These are phyloP conservation scores for Cynaeus angustus DNA, from an alignment of 2,888 invertebrate species.

Conservation along the genomic window DNA sequence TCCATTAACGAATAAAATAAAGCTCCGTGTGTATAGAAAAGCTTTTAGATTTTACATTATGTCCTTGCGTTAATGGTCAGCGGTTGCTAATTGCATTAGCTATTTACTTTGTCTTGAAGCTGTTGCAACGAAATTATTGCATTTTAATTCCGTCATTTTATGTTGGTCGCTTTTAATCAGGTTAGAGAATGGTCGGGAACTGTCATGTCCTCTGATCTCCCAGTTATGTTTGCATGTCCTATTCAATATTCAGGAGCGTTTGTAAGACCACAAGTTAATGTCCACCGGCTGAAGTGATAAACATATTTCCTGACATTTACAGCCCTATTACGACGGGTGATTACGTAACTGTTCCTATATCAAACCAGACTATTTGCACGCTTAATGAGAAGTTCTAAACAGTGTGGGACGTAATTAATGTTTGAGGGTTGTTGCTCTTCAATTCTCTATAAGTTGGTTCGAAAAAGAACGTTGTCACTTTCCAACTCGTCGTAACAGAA, in stretches of 20 bases:
- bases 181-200: constrained; percentile 42
- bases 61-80: constrained; percentile 55
- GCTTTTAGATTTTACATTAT: constrained; percentile 51
- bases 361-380: constrained; percentile 6
- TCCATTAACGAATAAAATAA: constrained; percentile 46
- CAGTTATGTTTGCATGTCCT: constrained; percentile 49
- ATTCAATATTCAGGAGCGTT: constrained; percentile 52
- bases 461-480: not conserved
- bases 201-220: constrained; percentile 45
- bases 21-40: constrained; percentile 34
- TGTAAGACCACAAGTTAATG: constrained; percentile 51
- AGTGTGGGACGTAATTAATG: not conserved
- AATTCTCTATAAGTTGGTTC: too few relatives aligned
- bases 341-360: constrained; percentile 23
- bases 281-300: constrained; percentile 49
- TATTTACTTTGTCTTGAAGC: constrained; percentile 49
- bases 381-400: not conserved
- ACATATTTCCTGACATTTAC: constrained; percentile 50
- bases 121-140: constrained; percentile 38
- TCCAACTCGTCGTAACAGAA: constrained; percentile 11
- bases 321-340: constrained; percentile 43
- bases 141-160: constrained; percentile 46
- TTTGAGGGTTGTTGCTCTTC: too few relatives aligned
- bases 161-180: constrained; percentile 49
- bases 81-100: constrained; percentile 58